Base-by-base conservation (phyloP, 2,888 invertebrate species). In the Zaprionus obscuricornis region DNA sequence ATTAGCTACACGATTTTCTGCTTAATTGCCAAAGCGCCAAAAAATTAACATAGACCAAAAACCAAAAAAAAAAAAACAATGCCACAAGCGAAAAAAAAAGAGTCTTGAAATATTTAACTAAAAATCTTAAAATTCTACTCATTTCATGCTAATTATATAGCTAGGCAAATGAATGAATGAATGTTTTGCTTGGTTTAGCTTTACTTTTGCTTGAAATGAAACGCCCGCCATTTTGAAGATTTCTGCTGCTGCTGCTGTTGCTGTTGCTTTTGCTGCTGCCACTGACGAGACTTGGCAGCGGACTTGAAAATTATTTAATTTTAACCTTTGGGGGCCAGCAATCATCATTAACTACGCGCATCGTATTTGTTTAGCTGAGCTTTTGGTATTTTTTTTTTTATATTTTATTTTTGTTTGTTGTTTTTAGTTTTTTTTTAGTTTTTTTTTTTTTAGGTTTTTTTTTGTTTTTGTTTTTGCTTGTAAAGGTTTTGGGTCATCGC, bases 101-200 rank as follows among this genome's bases (percentile, higher is more conserved):
- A 51, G 39, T 68, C 49, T 65, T 57, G 45, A 74, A 66, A 69
- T 72, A 64, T 64, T 73, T 64, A 67, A 65, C 74, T 68, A 59
- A 81, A 85, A 71, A 76, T 87, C 70, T 68, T 49, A 31, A 69
- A 69, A 69, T 69, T 60, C 81, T 86, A 76, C 84, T 83, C 86
- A 85, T 87, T 87, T 85, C 85, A 85, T 83, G 84, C 86, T 87
- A 85, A 85, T 85, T 85, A 87, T 84, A 83, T 67, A 76, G 65
- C 70, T 72, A 66, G 76, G 62, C 74, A 73, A 85, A 74, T 67
- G 66, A 67, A 67, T 77, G 55, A 74, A 69, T 74, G 69, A 55
- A 45, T 67, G 42, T 11, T 29, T 63, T 18, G 37, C 1, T 17
- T 11, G 46, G 2, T 43, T 36, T 45, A 31, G 45, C 5, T 11